A percentile compares a stretch with the other conserved stretches of the same genome.
These are phyloP conservation scores for Euura lappo DNA, from an alignment of 1,140 invertebrate species.

Conservation along the genomic window DNA sequence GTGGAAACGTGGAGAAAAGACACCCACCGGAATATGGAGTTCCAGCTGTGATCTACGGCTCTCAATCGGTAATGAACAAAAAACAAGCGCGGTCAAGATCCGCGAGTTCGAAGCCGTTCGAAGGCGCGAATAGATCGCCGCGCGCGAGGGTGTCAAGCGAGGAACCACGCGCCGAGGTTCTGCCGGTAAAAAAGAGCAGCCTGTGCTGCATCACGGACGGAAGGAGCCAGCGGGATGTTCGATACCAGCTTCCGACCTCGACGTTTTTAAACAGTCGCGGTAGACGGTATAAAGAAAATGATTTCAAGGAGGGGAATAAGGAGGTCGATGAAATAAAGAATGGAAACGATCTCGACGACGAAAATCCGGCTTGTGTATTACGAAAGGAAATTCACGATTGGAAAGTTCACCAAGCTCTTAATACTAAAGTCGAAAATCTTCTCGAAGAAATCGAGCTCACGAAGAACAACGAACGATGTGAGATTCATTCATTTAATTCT, in stretches of 20 bases:
- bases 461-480: background rate
- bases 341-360: background rate
- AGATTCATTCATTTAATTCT: too few relatives aligned
- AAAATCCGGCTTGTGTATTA: slow-evolving; percentile 7
- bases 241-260: background rate
- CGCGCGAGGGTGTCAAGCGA: background rate
- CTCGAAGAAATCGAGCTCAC: background rate
- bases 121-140: background rate
- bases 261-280: background rate
- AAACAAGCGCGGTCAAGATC: background rate
- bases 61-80: background rate
- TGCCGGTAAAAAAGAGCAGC: background rate
- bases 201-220: background rate
- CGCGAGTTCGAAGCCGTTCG: background rate
- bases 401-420: slow-evolving; percentile 20
- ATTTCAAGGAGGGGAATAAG: background rate
- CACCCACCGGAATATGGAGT: too few relatives aligned
- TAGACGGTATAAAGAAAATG: background rate
- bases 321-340: background rate
- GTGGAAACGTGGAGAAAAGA: too few relatives aligned
- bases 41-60: too few relatives aligned
- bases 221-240: background rate
- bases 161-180: background rate
- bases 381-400: slow-evolving; percentile 32
- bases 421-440: slow-evolving; percentile 20